Percentiles rank a stretch among this genome's conserved stretches.
Evolutionary conservation across 2,888 invertebrate genomes (phyloP).

Genomic region (Ptilodon capucinus): DNA sequence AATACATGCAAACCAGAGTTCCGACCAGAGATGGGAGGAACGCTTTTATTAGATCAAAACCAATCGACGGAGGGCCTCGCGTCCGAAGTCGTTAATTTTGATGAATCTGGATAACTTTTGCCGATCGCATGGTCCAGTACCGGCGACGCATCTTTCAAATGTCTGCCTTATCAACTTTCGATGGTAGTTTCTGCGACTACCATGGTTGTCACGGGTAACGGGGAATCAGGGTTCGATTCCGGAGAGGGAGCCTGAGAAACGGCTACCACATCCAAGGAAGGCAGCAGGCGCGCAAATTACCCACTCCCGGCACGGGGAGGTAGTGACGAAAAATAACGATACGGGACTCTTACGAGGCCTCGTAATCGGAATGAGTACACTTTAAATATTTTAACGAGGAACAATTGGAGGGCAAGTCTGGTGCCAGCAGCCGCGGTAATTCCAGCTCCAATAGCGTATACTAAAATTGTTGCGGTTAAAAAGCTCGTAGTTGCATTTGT

Average conservation of each 20-base stretch:
- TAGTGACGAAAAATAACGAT: slow-evolving; percentile 87
- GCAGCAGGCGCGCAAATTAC: slow-evolving; percentile 85
- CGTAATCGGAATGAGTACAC: slow-evolving; percentile 82
- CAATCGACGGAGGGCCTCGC: slow-evolving; percentile 66
- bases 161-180: slow-evolving; percentile 87
- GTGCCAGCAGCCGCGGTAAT: slow-evolving; percentile 88
- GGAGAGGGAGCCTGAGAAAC: slow-evolving; percentile 88
- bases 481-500: slow-evolving; percentile 83
- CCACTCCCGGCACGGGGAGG: slow-evolving; percentile 54
- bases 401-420: slow-evolving; percentile 85
- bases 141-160: slow-evolving; percentile 84
- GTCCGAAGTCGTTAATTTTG: slow-evolving; percentile 64
- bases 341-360: slow-evolving; percentile 81
- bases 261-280: slow-evolving; percentile 88
- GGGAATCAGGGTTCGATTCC: slow-evolving; percentile 89
- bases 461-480: slow-evolving; percentile 88
- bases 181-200: slow-evolving; percentile 86
- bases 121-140: slow-evolving; percentile 62
- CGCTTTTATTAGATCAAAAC: slow-evolving; percentile 60
- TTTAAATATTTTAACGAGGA: slow-evolving; percentile 84
- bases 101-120: slow-evolving; percentile 70
- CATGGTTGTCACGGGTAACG: slow-evolving; percentile 88
- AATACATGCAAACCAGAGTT: slow-evolving; percentile 77
- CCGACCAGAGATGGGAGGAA: slow-evolving; percentile 69
- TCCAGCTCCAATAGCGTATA: slow-evolving; percentile 87